phyloP scores from a whole-genome alignment of 1,140 invertebrate genomes.

The Trinorchestia longiramus region DNA sequence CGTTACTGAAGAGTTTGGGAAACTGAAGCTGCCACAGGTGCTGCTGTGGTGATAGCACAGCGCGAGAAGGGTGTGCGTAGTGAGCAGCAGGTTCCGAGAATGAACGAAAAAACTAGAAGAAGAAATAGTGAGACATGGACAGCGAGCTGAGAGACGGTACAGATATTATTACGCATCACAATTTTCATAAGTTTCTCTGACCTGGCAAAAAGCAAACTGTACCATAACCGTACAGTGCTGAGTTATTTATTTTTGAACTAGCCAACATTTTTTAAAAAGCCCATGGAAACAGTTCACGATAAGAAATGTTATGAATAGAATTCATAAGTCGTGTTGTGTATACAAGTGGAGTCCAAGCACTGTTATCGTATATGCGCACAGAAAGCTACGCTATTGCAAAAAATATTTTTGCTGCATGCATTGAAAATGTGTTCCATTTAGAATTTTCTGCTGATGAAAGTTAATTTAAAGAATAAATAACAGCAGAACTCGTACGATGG shows the following conservation, averaged over 20 bases:
- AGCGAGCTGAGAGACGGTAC: not conserved
- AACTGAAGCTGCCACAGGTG: not conserved
- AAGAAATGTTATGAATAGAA: not conserved
- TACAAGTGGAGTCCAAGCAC: not conserved
- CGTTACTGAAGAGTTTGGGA: not conserved
- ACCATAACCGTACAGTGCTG: not conserved
- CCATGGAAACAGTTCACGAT: not conserved
- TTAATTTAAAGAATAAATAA: too few relatives aligned
- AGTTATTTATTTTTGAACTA: not conserved
- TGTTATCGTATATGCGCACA: not conserved
- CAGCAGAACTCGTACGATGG: too few relatives aligned
- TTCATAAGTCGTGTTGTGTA: not conserved
- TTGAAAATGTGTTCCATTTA: too few relatives aligned
- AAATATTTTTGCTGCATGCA: too few relatives aligned
- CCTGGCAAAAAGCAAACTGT: not conserved
- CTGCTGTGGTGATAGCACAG: not conserved
- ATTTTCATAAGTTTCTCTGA: not conserved
- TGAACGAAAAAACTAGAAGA: not conserved
- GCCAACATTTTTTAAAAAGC: not conserved
- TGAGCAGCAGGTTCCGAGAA: not conserved
- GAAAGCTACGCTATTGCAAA: not conserved
- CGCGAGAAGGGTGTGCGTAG: not conserved
- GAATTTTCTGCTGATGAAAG: too few relatives aligned
- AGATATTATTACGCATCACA: not conserved
- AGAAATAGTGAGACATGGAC: not conserved